Conservation (phyloP, 2,797 vertebrate species). For the Tiaroga cobitis region DNA sequence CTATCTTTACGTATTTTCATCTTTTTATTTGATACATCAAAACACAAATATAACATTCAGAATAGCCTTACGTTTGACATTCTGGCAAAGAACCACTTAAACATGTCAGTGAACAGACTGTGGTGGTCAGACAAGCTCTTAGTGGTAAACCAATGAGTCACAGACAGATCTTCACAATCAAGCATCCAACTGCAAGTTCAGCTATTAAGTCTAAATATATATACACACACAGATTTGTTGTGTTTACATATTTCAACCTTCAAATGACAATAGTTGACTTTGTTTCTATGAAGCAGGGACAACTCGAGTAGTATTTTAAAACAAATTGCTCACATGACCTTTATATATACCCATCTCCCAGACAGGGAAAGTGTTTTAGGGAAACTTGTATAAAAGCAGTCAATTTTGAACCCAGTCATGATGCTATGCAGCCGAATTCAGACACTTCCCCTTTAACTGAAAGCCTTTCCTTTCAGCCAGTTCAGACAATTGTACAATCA, state of each 20-base stretch:
- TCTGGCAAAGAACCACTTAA: background rate
- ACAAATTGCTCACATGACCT: background rate
- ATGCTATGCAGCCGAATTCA: background rate
- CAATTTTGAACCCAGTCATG: background rate
- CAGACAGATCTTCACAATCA: background rate
- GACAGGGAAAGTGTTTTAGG: background rate
- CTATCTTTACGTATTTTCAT: background rate
- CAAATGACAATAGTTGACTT: background rate
- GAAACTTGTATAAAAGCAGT: background rate
- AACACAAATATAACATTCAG: background rate
- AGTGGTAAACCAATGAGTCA: background rate
- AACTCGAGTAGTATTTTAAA: too few relatives aligned
- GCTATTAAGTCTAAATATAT: background rate
- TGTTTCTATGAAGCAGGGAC: background rate
- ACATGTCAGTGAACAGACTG: background rate
- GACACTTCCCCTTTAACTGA: constrained; percentile 21
- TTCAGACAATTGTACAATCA: background rate
- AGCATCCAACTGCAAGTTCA: background rate
- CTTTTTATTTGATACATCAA: background rate
- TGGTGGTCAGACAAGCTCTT: background rate
- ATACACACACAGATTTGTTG: background rate
- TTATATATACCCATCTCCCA: background rate
- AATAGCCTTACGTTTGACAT: background rate
- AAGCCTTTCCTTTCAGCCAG: background rate
- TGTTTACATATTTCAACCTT: background rate